A percentile compares a stretch with the other conserved stretches of the same genome.
Evolutionary conservation across 2,113 vertebrate species (phyloP).

Genomic region (Labeo catla): DNA sequence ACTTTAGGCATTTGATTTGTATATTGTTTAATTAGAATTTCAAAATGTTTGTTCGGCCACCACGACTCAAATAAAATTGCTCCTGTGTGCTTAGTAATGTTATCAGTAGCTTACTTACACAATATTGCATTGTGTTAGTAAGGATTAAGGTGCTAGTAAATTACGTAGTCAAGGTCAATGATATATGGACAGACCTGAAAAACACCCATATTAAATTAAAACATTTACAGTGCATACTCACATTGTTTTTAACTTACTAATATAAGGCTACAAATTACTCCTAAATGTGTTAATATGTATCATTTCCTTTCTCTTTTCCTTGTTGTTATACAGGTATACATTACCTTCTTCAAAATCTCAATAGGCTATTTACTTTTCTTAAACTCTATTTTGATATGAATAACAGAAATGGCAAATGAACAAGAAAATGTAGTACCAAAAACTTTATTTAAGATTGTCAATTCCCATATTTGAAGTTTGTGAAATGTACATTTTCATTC

Average conservation of each 20-base stretch:
- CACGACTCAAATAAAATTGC: too few relatives aligned
- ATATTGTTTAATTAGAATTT: neutral
- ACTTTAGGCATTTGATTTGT: neutral
- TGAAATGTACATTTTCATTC: constrained; percentile 1
- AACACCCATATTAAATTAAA: neutral
- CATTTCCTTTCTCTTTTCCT: neutral
- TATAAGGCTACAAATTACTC: constrained; percentile 5
- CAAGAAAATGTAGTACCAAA: neutral
- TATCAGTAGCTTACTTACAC: too few relatives aligned
- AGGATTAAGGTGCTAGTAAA: neutral
- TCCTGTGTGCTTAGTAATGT: too few relatives aligned
- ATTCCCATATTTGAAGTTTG: constrained; percentile 1
- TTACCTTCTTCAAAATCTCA: neutral
- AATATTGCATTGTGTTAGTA: neutral
- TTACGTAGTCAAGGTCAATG: neutral
- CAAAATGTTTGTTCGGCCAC: neutral
- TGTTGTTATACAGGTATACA: neutral
- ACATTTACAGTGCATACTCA: neutral
- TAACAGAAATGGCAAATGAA: constrained; percentile 9
- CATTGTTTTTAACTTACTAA: neutral
- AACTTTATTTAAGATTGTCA: neutral
- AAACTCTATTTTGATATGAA: constrained; percentile 8
- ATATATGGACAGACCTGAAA: neutral
- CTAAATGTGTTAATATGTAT: neutral
- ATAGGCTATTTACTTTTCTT: neutral